A percentile compares a stretch with the other conserved stretches of the same genome.
phyloP scores from a whole-genome alignment of 2,888 invertebrate genomes.

The Drosophila emarginata region DNA sequence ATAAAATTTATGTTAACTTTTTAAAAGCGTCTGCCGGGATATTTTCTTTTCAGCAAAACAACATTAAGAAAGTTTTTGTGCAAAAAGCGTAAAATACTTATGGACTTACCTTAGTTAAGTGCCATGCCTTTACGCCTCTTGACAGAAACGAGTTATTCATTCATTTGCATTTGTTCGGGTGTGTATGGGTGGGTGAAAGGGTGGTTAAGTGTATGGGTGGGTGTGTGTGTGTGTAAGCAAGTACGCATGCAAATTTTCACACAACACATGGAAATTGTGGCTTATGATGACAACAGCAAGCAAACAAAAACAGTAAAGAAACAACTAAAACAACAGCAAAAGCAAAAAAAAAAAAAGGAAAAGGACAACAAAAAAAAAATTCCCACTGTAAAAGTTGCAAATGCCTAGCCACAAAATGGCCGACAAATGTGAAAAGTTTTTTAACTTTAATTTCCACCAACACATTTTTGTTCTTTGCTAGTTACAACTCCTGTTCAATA shows the following conservation, averaged over 20 bases:
- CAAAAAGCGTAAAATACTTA: slow-evolving; percentile 39
- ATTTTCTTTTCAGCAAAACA: neutral
- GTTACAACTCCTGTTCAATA: slow-evolving; percentile 56
- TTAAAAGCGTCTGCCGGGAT: neutral
- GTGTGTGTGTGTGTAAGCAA: neutral
- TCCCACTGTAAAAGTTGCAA: slow-evolving; percentile 42
- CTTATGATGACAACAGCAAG: slow-evolving; percentile 18
- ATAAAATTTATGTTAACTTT: no score
- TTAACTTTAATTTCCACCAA: slow-evolving; percentile 47
- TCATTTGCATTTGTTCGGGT: neutral
- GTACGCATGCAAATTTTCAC: slow-evolving; percentile 37
- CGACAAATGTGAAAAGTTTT: slow-evolving; percentile 72
- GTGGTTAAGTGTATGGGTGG: neutral
- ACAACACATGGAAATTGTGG: slow-evolving; percentile 33
- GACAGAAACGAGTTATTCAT: neutral
- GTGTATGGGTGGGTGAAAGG: neutral
- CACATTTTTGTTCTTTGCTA: slow-evolving; percentile 38
- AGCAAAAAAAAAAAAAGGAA: slow-evolving; percentile 2
- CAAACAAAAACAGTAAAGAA: slow-evolving; percentile 9
- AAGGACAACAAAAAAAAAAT: neutral
- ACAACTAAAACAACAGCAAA: slow-evolving; percentile 8
- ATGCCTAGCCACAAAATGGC: slow-evolving; percentile 56
- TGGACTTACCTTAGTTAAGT: slow-evolving; percentile 25
- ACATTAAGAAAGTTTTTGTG: neutral
- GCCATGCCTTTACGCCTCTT: no score